phyloP scores from a whole-genome alignment of 2,888 invertebrate genomes.

The Rhingia campestris region DNA sequence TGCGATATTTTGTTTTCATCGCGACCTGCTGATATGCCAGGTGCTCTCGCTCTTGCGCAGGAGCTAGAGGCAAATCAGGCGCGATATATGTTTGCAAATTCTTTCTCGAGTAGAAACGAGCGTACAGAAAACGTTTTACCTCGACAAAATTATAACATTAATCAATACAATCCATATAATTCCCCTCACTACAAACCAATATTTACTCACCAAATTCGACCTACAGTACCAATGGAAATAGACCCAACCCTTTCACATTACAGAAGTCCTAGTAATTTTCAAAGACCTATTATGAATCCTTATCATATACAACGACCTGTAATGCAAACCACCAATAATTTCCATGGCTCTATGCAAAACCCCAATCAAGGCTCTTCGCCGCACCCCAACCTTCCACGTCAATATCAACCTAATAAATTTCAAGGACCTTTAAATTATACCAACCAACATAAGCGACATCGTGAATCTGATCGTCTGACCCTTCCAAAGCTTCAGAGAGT shows the following conservation, averaged over 20 bases:
- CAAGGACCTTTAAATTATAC: background rate
- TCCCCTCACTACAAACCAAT: constrained; percentile 12
- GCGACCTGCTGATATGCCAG: too few species aligned
- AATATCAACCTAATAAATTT: too few species aligned
- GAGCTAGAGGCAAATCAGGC: constrained; percentile 5
- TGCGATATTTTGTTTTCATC: too few species aligned
- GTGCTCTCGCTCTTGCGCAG: too few species aligned
- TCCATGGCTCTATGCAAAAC: background rate
- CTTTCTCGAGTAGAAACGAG: background rate
- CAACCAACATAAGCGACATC: constrained; percentile 6
- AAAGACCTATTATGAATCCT: constrained; percentile 1
- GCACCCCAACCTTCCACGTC: background rate
- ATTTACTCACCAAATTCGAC: background rate
- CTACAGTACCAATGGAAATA: background rate
- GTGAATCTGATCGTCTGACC: constrained; percentile 8
- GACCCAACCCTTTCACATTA: constrained; percentile 3
- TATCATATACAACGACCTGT: background rate
- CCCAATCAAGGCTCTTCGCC: background rate
- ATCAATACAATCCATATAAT: background rate
- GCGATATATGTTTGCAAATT: constrained; percentile 19
- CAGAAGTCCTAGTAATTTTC: background rate
- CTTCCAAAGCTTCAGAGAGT: constrained; percentile 34
- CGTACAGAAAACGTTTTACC: too few species aligned
- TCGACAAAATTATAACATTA: too few species aligned
- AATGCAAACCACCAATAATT: background rate